Conservation (phyloP, 2,888 invertebrate genomes). For the Drosophila dives region DNA sequence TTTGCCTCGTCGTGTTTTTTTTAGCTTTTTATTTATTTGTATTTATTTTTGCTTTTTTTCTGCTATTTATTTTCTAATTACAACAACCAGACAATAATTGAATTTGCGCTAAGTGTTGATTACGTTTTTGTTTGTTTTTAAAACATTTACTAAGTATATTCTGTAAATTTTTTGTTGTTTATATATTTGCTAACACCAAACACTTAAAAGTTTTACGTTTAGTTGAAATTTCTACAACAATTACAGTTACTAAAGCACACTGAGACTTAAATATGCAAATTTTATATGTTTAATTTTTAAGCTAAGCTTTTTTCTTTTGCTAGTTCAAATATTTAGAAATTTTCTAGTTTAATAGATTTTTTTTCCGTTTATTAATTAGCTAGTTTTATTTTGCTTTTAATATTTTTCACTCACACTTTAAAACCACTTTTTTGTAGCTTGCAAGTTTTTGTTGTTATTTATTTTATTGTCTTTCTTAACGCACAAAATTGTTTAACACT, state of each 20-base stretch:
- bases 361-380: slow-evolving; percentile 22
- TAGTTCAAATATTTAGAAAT: slow-evolving; percentile 23
- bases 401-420: slow-evolving; percentile 44
- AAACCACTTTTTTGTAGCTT: background rate
- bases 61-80: slow-evolving; percentile 27
- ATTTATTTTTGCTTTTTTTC: slow-evolving; percentile 15
- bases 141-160: slow-evolving; percentile 46
- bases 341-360: slow-evolving; percentile 26
- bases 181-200: slow-evolving; percentile 55
- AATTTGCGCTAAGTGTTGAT: slow-evolving; percentile 24
- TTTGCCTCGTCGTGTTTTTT: slow-evolving; percentile 5
- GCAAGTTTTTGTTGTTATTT: slow-evolving; percentile 6
- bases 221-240: slow-evolving; percentile 32
- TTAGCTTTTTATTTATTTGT: slow-evolving; percentile 16
- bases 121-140: slow-evolving; percentile 22
- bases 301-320: slow-evolving; percentile 54
- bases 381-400: slow-evolving; percentile 22
- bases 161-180: slow-evolving; percentile 9
- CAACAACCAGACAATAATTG: slow-evolving; percentile 14
- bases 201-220: slow-evolving; percentile 42
- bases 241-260: slow-evolving; percentile 55
- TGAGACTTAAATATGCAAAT: slow-evolving; percentile 40
- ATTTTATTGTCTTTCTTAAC: slow-evolving; percentile 36
- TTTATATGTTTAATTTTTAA: slow-evolving; percentile 35
- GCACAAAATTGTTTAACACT: slow-evolving; percentile 27